A percentile compares a stretch with the other conserved stretches of the same genome.
Evolutionary conservation across 35 echinoderm and acorn worm genomes (phyloP).

Genomic region (Hemicentrotus pulcherrimus): DNA sequence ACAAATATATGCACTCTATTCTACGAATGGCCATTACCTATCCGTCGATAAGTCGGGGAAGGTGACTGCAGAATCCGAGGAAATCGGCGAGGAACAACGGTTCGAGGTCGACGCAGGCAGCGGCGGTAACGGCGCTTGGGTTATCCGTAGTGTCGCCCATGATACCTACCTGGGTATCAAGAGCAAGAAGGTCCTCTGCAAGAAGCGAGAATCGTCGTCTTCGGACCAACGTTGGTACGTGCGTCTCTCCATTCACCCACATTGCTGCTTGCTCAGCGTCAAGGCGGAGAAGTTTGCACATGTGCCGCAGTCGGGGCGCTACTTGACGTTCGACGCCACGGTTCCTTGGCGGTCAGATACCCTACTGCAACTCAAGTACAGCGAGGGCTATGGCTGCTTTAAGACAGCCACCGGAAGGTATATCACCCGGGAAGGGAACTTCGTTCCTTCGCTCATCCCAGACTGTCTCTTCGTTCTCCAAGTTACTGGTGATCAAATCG

Average conservation of each 20-base stretch:
- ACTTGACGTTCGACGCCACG: background rate
- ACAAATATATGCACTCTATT: background rate
- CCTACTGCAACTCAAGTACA: background rate
- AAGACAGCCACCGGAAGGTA: background rate
- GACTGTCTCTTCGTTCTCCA: constrained; percentile 31
- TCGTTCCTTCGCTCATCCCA: background rate
- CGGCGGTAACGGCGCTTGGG: background rate
- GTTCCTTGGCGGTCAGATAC: constrained; percentile 26
- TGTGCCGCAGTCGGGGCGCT: background rate
- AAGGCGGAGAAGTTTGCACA: background rate
- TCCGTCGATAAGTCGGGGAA: constrained; percentile 30
- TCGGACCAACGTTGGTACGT: constrained; percentile 40
- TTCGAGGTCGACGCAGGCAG: constrained; percentile 26
- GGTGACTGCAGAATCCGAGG: constrained; percentile 3
- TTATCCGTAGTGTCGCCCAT: background rate
- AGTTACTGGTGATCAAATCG: background rate
- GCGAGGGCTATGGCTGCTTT: constrained; percentile 13
- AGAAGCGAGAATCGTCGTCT: background rate
- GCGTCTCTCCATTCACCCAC: constrained; percentile 6
- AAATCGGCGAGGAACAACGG: background rate
- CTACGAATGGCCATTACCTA: constrained; percentile 29
- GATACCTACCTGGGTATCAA: constrained; percentile 19
- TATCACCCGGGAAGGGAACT: constrained; percentile 8
- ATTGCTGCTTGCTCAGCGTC: background rate
- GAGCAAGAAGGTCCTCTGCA: constrained; percentile 17